phyloP scores from a whole-genome alignment of 2,797 vertebrate species.

The Ptychadena robeensis region DNA sequence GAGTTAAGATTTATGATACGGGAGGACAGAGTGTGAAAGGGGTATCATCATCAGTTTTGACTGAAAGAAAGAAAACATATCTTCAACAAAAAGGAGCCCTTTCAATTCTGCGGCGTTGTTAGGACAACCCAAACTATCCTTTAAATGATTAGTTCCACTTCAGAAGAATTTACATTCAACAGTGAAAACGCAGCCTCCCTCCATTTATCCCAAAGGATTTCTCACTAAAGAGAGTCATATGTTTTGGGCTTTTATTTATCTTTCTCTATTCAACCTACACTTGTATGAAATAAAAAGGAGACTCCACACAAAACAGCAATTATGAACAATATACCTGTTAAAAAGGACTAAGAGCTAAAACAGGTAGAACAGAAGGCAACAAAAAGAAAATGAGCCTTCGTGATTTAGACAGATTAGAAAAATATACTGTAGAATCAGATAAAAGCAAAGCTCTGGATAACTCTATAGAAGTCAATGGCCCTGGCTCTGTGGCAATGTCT shows the following conservation, averaged over 20 bases:
- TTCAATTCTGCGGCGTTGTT: slow-evolving; percentile 98
- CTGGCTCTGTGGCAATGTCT: slow-evolving; percentile 62
- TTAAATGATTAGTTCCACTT: slow-evolving; percentile 99
- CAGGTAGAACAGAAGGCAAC: slow-evolving; percentile 45
- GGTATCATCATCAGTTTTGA: slow-evolving; percentile 97
- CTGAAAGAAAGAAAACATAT: slow-evolving; percentile 99
- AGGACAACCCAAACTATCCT: slow-evolving; percentile 99
- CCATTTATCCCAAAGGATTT: slow-evolving; percentile 90
- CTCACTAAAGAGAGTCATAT: slow-evolving; percentile 86
- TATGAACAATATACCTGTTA: slow-evolving; percentile 81
- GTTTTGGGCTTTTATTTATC: slow-evolving; percentile 92
- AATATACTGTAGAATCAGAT: slow-evolving; percentile 3
- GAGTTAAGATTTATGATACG: slow-evolving; percentile 87
- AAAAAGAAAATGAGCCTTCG: neutral
- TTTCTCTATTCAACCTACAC: slow-evolving; percentile 86
- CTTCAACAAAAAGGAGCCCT: slow-evolving; percentile 92
- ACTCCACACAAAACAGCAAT: slow-evolving; percentile 73
- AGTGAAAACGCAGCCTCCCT: slow-evolving; percentile 92
- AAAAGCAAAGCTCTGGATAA: neutral
- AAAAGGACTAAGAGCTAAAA: slow-evolving; percentile 19
- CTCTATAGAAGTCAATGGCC: slow-evolving; percentile 60
- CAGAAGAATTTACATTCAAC: slow-evolving; percentile 98
- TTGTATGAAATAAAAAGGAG: slow-evolving; percentile 90
- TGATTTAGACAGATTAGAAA: slow-evolving; percentile 15
- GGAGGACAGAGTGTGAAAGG: slow-evolving; percentile 96